Conservation (phyloP, 2,888 invertebrate species). For the Alloplasta piceator region DNA sequence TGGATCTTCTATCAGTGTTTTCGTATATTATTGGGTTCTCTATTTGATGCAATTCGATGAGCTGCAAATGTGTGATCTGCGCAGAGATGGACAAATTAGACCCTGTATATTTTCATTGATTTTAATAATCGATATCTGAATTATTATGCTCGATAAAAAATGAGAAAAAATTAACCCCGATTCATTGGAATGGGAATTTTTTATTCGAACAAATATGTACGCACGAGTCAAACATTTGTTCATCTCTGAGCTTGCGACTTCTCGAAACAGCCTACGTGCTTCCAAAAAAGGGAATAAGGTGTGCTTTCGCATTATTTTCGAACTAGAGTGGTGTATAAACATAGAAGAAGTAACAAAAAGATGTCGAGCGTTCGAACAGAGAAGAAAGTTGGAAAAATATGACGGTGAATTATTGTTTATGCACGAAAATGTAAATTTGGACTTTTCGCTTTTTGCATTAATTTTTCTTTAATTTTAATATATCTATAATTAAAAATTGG, state of each 20-base stretch:
- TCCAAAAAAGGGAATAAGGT: constrained; percentile 25
- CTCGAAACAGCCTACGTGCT: constrained; percentile 48
- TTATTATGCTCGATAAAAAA: too few relatives aligned
- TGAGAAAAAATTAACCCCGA: too few relatives aligned
- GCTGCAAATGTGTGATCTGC: background rate
- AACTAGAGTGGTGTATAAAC: constrained; percentile 46
- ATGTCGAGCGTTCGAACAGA: constrained; percentile 9
- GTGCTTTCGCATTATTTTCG: constrained; percentile 31
- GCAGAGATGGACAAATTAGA: background rate
- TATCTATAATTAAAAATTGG: too few relatives aligned
- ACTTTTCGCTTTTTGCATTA: too few relatives aligned
- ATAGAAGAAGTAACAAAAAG: constrained; percentile 29
- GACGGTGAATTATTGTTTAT: constrained; percentile 7
- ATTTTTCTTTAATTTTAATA: too few relatives aligned
- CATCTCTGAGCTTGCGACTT: constrained; percentile 36
- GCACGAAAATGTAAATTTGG: too few relatives aligned
- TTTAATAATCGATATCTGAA: too few relatives aligned
- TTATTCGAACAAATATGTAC: background rate
- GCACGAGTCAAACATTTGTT: constrained; percentile 41
- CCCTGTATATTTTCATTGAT: too few relatives aligned
- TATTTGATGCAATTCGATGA: constrained; percentile 29
- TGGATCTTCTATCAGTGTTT: background rate
- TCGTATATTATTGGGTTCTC: background rate
- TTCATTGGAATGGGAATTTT: too few relatives aligned
- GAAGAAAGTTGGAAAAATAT: constrained; percentile 17